Evolutionary conservation across 2,797 vertebrate genomes (phyloP), one percentile per base, ranked within the genome.

Genomic region (Trachops cirrhosus): DNA sequence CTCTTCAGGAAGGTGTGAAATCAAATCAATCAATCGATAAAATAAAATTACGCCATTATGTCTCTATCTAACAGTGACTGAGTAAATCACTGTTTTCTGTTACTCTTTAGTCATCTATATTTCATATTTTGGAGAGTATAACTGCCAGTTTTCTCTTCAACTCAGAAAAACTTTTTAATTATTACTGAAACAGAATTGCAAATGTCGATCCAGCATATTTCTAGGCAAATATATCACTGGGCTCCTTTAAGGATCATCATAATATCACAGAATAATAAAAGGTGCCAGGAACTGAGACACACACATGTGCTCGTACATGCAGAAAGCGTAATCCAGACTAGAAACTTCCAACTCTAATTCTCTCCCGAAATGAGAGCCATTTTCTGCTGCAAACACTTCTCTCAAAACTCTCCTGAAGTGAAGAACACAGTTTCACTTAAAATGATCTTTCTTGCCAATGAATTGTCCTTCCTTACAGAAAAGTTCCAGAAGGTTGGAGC

Each of bases 321-420:
- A 18, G 29, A 85, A 91, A 83, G 46, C 34, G 14, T 52, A 4
- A 62, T 68, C 70, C 71, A 93, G 90, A 92, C 83, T 39, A 96
- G 89, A 94, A 94, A 96, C 93, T 92, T 95, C 82, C 46, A 86
- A 94, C 70, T 84, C 75, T 1, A 4, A 68, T 89, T 89, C 86
- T 74, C 32, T 96, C 92, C 57, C 94, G 77, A 94, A 93, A 52
- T 0, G 26, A 94, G 57, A 92, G 74, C 73, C 59, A 71, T 93
- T 92, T 95, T 91, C 87, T 94, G 44, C 77, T 86, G 41, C 48
- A 77, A 92, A 44, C 3, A 39, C 19, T 59, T 32, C n/a, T 88
- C 57, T 93, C 29, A 88, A 75, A 94, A 95, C 59, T 70, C 87
- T 41, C 14, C 29, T 2, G 50, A 92, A 93, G 83, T 32, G 64